Evolutionary conservation across 2,888 invertebrate species (phyloP).

Genomic region (Listrodromus nycthemerus): DNA sequence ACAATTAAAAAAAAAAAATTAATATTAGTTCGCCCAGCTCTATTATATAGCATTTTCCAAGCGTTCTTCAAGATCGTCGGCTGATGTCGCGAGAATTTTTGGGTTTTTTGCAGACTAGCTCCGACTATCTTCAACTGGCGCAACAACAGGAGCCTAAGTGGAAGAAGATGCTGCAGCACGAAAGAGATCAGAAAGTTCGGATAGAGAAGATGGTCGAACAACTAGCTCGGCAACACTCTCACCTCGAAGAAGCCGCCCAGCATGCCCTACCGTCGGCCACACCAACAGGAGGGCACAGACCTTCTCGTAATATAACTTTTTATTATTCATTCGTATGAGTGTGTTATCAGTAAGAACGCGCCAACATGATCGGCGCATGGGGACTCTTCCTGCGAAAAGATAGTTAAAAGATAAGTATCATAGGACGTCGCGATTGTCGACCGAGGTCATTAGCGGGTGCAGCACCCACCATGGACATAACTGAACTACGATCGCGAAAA

Average conservation of each 20-base stretch:
- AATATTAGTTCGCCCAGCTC: too few species aligned
- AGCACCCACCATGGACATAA: neutral
- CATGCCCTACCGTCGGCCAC: conserved; percentile 84
- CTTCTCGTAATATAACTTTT: conserved; percentile 79
- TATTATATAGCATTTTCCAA: neutral
- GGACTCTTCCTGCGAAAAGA: neutral
- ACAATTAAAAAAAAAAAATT: too few species aligned
- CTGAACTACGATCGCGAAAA: neutral
- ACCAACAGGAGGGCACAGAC: conserved; percentile 78
- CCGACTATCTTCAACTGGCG: conserved; percentile 95
- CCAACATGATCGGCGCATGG: neutral
- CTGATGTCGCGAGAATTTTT: conserved; percentile 32
- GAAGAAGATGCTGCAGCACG: conserved; percentile 96
- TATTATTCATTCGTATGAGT: conserved; percentile 41
- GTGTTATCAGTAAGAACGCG: neutral
- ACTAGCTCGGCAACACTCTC: conserved; percentile 98
- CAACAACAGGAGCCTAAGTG: conserved; percentile 96
- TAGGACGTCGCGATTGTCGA: neutral
- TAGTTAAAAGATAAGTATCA: neutral
- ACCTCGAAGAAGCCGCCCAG: conserved; percentile 96
- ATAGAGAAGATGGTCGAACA: conserved; percentile 99
- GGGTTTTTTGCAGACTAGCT: conserved; percentile 89
- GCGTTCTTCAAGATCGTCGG: neutral
- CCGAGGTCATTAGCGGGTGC: neutral
- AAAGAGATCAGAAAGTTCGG: conserved; percentile 96